These are phyloP conservation scores for Icerya purchasi DNA, from an alignment of 2,888 invertebrate genomes.

Conservation along the genomic window DNA sequence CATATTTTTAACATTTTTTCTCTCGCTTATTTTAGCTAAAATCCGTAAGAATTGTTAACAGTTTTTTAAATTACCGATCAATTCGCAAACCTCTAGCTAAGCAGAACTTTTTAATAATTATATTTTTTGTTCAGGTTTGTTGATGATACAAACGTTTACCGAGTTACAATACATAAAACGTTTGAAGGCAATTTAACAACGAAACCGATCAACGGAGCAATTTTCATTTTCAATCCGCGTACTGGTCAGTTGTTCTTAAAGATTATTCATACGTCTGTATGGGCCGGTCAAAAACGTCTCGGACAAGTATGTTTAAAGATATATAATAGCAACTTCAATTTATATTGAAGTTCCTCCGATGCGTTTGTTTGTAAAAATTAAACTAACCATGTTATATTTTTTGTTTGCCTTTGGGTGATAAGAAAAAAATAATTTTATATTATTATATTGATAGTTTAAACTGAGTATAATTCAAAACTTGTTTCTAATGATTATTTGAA, in stretches of 20 bases:
- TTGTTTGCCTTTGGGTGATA: too few species aligned
- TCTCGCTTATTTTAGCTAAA: constrained; percentile 1
- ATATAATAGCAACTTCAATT: too few species aligned
- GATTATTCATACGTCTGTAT: constrained; percentile 98
- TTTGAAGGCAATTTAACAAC: constrained; percentile 98
- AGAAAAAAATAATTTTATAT: too few species aligned
- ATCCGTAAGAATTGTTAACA: not conserved
- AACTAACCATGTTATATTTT: too few species aligned
- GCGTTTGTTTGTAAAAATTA: too few species aligned
- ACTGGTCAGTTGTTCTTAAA: constrained; percentile 97
- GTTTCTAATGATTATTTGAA: too few species aligned
- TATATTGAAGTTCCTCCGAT: too few species aligned
- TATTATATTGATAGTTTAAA: too few species aligned
- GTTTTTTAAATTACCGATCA: not conserved
- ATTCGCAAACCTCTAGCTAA: not conserved
- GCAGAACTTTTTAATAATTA: too few species aligned
- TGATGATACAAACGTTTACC: constrained; percentile 97
- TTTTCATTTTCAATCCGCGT: constrained; percentile 98
- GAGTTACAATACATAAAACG: constrained; percentile 98
- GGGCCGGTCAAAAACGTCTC: constrained; percentile 99
- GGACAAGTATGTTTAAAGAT: constrained; percentile 65
- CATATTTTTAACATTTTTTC: not conserved
- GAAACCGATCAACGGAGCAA: constrained; percentile 98
- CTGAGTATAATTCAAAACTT: too few species aligned
- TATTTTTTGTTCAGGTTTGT: constrained; percentile 44